These are phyloP conservation scores for crab-eating macaque (Macaca fascicularis) DNA, from an alignment of 2,113 vertebrate species.

Conservation along the genomic window DNA sequence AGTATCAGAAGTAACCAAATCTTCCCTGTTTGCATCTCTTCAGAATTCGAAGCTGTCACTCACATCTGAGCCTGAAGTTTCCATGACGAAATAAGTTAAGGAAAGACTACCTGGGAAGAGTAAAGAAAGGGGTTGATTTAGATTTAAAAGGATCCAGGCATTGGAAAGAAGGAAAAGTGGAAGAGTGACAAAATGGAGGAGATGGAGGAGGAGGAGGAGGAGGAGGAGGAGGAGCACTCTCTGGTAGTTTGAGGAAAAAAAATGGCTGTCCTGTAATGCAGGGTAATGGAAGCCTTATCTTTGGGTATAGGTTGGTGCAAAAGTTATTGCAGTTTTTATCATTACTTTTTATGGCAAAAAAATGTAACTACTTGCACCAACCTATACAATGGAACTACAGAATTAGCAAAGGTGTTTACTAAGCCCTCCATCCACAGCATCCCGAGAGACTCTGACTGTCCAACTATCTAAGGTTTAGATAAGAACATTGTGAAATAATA, in stretches of 20 bases:
- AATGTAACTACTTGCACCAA: too few relatives aligned
- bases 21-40: not conserved
- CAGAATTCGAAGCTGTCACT: not conserved
- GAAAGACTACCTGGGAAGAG: not conserved
- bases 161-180: not conserved
- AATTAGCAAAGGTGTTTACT: not conserved
- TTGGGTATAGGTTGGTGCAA: not conserved
- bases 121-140: not conserved
- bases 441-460: not conserved
- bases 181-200: not conserved
- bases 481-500: not conserved
- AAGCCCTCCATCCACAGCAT: not conserved
- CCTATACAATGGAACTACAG: not conserved
- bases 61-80: not conserved
- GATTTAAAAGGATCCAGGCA: not conserved
- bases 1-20: not conserved
- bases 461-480: not conserved
- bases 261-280: accelerated
- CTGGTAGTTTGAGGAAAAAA: not conserved
- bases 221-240: too few relatives aligned
- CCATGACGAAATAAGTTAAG: not conserved
- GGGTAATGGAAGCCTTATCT: not conserved
- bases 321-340: too few relatives aligned
- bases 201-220: too few relatives aligned
- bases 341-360: too few relatives aligned